A percentile compares a stretch with the other conserved stretches of the same genome.
Conservation (phyloP, 2,888 invertebrate genomes). For the Caenorhabditis sulstoni region DNA sequence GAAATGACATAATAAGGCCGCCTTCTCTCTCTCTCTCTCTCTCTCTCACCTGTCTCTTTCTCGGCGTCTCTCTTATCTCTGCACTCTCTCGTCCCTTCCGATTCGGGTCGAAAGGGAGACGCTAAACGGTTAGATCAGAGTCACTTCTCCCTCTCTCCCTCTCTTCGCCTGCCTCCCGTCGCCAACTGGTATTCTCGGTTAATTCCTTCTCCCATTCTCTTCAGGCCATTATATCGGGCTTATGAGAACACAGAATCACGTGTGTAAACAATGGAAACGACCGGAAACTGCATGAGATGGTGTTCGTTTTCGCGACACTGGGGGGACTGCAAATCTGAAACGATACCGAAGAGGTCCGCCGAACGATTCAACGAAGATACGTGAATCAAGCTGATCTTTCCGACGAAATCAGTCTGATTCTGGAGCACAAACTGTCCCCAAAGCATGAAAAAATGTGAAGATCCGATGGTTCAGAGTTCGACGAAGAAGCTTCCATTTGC, state of each 20-base stretch:
- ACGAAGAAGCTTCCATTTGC: no score
- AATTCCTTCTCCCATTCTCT: constrained; percentile 22
- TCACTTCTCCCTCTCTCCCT: neutral
- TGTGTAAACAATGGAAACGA: constrained; percentile 36
- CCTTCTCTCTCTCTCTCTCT: constrained; percentile 33
- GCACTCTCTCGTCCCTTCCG: constrained; percentile 12
- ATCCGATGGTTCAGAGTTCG: no score
- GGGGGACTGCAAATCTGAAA: no score
- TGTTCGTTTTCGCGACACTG: no score
- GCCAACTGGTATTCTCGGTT: constrained; percentile 27
- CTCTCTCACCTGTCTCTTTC: constrained; percentile 17
- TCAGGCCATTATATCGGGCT: constrained; percentile 47
- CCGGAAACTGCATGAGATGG: constrained; percentile 13
- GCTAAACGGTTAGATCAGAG: constrained; percentile 38
- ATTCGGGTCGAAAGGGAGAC: constrained; percentile 21
- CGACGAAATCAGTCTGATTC: no score
- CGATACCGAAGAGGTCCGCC: no score
- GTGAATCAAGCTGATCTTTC: no score
- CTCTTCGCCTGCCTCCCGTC: no score
- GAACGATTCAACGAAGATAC: no score
- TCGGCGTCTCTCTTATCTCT: constrained; percentile 33
- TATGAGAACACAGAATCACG: constrained; percentile 27
- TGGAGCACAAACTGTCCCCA: no score
- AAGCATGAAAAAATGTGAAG: no score
- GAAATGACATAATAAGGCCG: constrained; percentile 50